Conservation (phyloP, 2,888 invertebrate species). For the Monochamus alternatus region DNA sequence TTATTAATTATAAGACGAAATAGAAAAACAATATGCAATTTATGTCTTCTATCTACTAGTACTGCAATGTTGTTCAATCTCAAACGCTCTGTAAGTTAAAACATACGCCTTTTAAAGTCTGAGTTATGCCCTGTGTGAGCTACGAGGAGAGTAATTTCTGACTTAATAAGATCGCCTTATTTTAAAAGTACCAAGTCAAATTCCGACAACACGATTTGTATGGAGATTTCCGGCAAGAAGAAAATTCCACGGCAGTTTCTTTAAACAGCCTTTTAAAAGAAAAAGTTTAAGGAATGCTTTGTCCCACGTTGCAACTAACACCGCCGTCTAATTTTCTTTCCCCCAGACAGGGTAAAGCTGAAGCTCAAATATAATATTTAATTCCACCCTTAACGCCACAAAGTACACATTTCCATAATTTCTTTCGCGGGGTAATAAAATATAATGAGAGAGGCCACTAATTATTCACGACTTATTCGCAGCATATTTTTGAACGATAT, state of each 20-base stretch:
- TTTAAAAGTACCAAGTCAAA: conserved; percentile 59
- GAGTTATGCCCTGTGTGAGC: conserved; percentile 12
- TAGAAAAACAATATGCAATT: no score
- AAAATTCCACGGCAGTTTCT: conserved; percentile 58
- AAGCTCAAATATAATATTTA: conserved; percentile 16
- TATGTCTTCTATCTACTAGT: no score
- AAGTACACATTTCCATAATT: not conserved
- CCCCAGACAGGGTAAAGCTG: conserved; percentile 9
- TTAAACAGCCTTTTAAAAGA: conserved; percentile 56
- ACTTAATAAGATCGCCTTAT: conserved; percentile 54
- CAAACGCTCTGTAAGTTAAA: not conserved
- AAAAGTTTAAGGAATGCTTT: conserved; percentile 37
- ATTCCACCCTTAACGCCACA: not conserved
- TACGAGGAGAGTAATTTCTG: conserved; percentile 43
- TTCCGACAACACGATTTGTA: conserved; percentile 65
- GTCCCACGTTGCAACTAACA: conserved; percentile 38
- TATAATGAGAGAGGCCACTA: no score
- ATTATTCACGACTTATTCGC: no score
- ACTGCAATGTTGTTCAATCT: no score
- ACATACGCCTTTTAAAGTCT: conserved; percentile 30
- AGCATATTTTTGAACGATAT: no score
- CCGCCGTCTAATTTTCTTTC: conserved; percentile 24
- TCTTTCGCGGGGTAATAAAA: no score
- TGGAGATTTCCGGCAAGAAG: conserved; percentile 61
- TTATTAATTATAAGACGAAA: no score